phyloP scores from a whole-genome alignment of 2,888 invertebrate genomes.

The Drosophila setosimentum region DNA sequence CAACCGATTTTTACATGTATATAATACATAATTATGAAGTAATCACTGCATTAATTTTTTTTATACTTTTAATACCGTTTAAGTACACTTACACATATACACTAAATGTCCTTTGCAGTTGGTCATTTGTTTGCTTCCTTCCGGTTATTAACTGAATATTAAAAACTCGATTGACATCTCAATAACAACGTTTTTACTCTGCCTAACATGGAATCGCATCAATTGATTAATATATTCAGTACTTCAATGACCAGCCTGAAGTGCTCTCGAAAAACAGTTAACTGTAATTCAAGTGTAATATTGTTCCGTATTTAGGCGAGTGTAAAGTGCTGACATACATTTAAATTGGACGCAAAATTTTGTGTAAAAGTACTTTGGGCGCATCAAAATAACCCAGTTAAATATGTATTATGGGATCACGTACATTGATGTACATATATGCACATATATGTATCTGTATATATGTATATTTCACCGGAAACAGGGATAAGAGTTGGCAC shows the following conservation, averaged over 20 bases:
- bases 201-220: background rate
- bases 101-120: background rate
- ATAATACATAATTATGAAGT: background rate
- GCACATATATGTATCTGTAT: background rate
- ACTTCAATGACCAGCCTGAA: background rate
- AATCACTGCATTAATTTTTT: background rate
- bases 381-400: slow-evolving; percentile 6
- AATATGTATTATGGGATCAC: slow-evolving; percentile 18
- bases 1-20: background rate
- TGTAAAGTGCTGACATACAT: slow-evolving; percentile 1
- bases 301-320: background rate
- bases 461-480: slow-evolving; percentile 2
- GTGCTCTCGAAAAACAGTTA: background rate
- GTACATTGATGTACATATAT: background rate
- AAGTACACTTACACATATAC: background rate
- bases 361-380: background rate
- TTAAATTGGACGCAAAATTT: slow-evolving; percentile 14
- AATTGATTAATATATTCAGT: background rate
- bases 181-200: background rate
- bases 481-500: slow-evolving; percentile 18
- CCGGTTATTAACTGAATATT: slow-evolving; percentile 8
- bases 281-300: background rate
- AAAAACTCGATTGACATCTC: background rate
- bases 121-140: background rate
- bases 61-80: background rate